Evolutionary conservation across 2,113 vertebrate species (phyloP).

Genomic region (Mesembrinibis cayennensis): DNA sequence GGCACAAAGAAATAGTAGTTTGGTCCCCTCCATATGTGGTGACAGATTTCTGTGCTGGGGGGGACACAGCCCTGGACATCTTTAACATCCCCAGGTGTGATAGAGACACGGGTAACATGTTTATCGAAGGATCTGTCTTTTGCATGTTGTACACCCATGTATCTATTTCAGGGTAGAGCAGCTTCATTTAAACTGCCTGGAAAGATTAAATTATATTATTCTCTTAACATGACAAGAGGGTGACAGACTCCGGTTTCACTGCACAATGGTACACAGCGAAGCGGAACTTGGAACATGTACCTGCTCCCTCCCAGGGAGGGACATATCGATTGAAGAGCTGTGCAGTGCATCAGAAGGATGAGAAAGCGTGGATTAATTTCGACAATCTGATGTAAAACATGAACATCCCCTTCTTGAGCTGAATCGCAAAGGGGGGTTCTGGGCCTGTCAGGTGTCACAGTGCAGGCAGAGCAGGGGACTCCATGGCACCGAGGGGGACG

Average conservation of each 20-base stretch:
- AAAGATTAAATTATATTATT: constrained; percentile 66
- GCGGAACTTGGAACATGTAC: constrained; percentile 12
- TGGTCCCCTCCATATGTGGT: background rate
- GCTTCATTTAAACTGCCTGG: constrained; percentile 52
- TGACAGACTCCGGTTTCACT: background rate
- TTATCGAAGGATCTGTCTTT: constrained; percentile 36
- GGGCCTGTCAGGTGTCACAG: constrained; percentile 16
- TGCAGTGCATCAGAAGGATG: background rate
- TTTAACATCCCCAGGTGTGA: accelerated
- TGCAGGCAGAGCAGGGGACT: background rate
- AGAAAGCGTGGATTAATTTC: constrained; percentile 56
- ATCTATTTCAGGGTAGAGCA: constrained; percentile 60
- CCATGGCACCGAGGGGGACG: background rate
- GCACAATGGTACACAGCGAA: constrained; percentile 17
- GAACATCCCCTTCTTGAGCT: constrained; percentile 1
- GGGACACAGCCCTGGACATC: background rate
- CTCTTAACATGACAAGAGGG: constrained; percentile 21
- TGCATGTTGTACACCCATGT: background rate
- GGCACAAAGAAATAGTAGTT: background rate
- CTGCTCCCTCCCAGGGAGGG: background rate
- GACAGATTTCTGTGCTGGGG: background rate
- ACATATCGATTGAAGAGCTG: background rate
- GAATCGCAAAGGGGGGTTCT: background rate
- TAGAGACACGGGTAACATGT: background rate
- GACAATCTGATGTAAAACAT: constrained; percentile 11